phyloP scores from a whole-genome alignment of 2,113 vertebrate genomes.

The Misgurnus mizolepis region DNA sequence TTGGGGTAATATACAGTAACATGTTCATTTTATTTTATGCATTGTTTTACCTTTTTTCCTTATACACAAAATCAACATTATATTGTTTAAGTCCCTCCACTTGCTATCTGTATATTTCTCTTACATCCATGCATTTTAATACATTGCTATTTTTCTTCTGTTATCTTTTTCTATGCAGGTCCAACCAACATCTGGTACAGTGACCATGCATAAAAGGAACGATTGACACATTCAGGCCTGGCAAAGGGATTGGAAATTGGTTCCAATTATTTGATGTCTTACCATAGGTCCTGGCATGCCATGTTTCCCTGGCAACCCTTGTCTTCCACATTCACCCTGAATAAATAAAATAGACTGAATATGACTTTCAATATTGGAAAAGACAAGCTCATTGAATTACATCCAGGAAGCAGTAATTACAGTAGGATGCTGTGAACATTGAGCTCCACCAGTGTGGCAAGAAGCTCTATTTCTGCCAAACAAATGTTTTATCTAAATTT shows the following conservation, averaged over 20 bases:
- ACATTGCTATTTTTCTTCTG: too few relatives aligned
- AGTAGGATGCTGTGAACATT: background rate
- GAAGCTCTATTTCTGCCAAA: background rate
- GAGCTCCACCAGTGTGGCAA: background rate
- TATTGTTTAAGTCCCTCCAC: too few relatives aligned
- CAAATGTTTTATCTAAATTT: background rate
- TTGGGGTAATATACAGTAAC: too few relatives aligned
- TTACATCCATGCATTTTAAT: too few relatives aligned
- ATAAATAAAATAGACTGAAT: background rate
- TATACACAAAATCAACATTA: too few relatives aligned
- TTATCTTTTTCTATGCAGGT: background rate
- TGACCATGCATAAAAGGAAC: background rate
- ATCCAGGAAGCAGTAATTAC: background rate
- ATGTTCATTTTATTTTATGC: too few relatives aligned
- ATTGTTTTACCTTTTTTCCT: too few relatives aligned
- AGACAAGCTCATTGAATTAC: background rate
- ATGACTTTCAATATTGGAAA: background rate
- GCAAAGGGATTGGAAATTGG: background rate
- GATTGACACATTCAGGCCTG: background rate
- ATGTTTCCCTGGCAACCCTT: constrained; percentile 62
- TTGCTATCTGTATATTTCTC: too few relatives aligned
- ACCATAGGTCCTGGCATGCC: constrained; percentile 68
- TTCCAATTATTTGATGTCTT: constrained; percentile 40
- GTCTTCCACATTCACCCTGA: constrained; percentile 72
- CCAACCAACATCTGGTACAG: background rate